Evolutionary conservation across 2,113 vertebrate species (phyloP).

Genomic region (Haemorhous mexicanus): DNA sequence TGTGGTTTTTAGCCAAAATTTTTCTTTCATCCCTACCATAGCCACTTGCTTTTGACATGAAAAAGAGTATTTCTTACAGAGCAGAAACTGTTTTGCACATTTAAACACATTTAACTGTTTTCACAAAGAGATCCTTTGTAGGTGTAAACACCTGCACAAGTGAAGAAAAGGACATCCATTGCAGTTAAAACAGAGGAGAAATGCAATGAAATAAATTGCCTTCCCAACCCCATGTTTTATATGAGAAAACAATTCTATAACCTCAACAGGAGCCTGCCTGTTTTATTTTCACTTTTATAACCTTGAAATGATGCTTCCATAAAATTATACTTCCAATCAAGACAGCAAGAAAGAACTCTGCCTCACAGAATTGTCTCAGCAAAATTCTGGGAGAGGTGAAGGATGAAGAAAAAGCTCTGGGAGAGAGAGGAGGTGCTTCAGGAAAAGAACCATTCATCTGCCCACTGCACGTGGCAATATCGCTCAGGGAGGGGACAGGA

Average conservation of each 20-base stretch:
- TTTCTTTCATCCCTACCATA: background rate
- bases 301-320: background rate
- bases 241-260: background rate
- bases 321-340: slow-evolving; percentile 15
- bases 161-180: background rate
- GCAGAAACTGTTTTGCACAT: background rate
- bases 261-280: background rate
- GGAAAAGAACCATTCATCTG: background rate
- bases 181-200: background rate
- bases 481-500: rapidly evolving
- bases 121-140: background rate
- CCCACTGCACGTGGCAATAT: rapidly evolving
- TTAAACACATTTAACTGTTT: background rate
- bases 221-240: background rate
- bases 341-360: background rate
- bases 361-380: background rate
- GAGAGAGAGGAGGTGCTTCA: background rate
- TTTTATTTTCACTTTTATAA: slow-evolving; percentile 29
- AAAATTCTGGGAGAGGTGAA: background rate
- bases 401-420: background rate
- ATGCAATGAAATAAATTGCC: background rate
- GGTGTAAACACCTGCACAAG: background rate
- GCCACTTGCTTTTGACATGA: background rate
- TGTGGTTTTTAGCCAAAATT: background rate
- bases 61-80: background rate